Percentiles rank a stretch among this genome's conserved stretches.
These are phyloP conservation scores for Falco novaeseelandiae DNA, from an alignment of 2,797 vertebrate genomes.

Conservation along the genomic window DNA sequence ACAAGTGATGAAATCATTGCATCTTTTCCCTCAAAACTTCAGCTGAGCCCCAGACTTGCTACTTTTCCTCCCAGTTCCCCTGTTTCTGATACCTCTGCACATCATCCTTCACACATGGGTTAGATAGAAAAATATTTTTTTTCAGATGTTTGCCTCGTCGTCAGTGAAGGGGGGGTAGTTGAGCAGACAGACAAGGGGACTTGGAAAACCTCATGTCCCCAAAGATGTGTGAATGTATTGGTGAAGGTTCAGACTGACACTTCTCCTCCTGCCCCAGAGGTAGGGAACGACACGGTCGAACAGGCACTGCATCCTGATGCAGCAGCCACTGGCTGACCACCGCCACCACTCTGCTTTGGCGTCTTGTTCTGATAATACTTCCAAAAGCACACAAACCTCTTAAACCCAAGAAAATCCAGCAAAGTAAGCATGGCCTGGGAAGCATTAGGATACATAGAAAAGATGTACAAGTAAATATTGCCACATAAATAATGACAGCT, in stretches of 20 bases:
- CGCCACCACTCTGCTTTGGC: not conserved
- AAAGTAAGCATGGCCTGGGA: not conserved
- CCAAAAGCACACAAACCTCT: not conserved
- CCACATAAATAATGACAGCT: not conserved
- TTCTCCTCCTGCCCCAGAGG: not conserved
- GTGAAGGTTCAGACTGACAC: not conserved
- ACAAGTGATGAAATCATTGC: not conserved
- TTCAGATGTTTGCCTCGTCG: not conserved
- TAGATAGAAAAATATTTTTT: not conserved
- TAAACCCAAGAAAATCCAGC: not conserved
- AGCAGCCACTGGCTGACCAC: not conserved
- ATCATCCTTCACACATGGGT: not conserved
- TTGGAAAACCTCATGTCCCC: not conserved
- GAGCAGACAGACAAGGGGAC: not conserved
- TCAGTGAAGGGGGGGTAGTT: not conserved
- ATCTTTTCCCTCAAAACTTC: not conserved
- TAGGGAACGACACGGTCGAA: accelerated
- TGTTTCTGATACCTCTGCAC: not conserved
- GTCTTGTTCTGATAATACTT: not conserved
- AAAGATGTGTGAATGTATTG: accelerated
- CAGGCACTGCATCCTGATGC: not conserved
- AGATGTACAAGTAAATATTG: not conserved
- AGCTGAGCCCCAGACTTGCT: not conserved
- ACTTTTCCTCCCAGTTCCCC: not conserved
- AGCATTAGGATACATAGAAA: not conserved